phyloP scores from a whole-genome alignment of 2,113 vertebrate species.

The Mionectes macconnelli region DNA sequence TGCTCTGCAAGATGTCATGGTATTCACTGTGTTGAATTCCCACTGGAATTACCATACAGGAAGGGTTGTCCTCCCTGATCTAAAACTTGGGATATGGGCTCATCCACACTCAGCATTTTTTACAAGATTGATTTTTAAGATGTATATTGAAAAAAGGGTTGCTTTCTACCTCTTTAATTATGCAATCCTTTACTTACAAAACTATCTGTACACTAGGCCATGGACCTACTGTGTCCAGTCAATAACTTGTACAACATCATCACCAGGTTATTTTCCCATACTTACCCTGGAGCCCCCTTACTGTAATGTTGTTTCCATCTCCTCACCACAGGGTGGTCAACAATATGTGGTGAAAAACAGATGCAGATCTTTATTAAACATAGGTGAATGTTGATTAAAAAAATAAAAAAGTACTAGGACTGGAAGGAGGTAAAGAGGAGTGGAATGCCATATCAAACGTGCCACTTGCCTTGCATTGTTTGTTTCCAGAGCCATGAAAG shows the following conservation, averaged over 20 bases:
- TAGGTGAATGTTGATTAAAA: not conserved
- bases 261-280: not conserved
- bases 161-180: not conserved
- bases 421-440: not conserved
- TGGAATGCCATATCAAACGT: accelerated
- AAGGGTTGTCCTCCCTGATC: not conserved
- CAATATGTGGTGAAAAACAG: not conserved
- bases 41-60: too few species aligned
- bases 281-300: accelerated
- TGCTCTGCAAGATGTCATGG: not conserved
- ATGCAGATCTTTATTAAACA: not conserved
- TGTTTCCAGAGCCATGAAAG: not conserved
- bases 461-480: not conserved
- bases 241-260: not conserved
- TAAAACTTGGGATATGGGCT: not conserved
- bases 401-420: not conserved
- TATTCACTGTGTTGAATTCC: not conserved
- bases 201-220: not conserved
- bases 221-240: not conserved
- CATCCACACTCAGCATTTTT: not conserved
- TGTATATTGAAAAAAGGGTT: not conserved
- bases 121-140: not conserved
- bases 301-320: not conserved
- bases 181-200: not conserved
- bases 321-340: not conserved